phyloP scores from a whole-genome alignment of 2,888 invertebrate species.

The Brachynemurus nebulosus region DNA sequence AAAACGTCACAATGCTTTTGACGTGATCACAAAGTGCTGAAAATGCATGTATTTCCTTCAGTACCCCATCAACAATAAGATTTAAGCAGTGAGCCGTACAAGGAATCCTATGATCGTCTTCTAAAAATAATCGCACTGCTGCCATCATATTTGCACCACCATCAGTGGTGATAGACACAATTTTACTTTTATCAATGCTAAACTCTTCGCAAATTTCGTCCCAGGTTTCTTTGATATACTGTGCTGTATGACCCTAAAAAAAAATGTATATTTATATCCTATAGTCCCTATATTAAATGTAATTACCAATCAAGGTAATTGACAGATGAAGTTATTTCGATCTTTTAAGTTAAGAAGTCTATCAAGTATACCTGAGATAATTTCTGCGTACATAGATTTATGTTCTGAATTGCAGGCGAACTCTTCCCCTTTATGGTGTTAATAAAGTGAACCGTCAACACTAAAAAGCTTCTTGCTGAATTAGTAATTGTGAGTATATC shows the following conservation, averaged over 20 bases:
- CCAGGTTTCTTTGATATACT: slow-evolving; percentile 9
- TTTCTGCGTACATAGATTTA: slow-evolving; percentile 1
- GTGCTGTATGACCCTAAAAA: slow-evolving; percentile 5
- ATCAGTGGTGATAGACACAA: slow-evolving; percentile 21
- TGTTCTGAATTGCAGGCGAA: not conserved
- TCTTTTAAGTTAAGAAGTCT: not conserved
- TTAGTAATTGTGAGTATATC: too few relatives aligned
- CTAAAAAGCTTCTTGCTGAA: too few relatives aligned
- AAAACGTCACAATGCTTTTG: slow-evolving; percentile 23
- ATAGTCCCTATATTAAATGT: not conserved
- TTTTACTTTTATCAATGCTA: slow-evolving; percentile 8
- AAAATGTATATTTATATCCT: not conserved
- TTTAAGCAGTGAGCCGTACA: slow-evolving; percentile 22
- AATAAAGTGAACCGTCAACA: too few relatives aligned
- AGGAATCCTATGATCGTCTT: slow-evolving; percentile 20
- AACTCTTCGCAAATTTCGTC: slow-evolving; percentile 8
- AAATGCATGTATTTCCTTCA: slow-evolving; percentile 19
- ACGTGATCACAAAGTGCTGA: slow-evolving; percentile 20
- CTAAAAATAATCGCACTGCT: slow-evolving; percentile 21
- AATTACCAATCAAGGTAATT: not conserved
- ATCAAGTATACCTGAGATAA: not conserved
- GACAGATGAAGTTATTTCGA: not conserved
- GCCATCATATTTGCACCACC: slow-evolving; percentile 22
- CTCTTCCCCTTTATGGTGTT: too few relatives aligned
- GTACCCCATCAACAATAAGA: slow-evolving; percentile 21